A percentile compares a stretch with the other conserved stretches of the same genome.
Evolutionary conservation across 1,140 invertebrate species (phyloP).

Genomic region (Oscheius sp.): DNA sequence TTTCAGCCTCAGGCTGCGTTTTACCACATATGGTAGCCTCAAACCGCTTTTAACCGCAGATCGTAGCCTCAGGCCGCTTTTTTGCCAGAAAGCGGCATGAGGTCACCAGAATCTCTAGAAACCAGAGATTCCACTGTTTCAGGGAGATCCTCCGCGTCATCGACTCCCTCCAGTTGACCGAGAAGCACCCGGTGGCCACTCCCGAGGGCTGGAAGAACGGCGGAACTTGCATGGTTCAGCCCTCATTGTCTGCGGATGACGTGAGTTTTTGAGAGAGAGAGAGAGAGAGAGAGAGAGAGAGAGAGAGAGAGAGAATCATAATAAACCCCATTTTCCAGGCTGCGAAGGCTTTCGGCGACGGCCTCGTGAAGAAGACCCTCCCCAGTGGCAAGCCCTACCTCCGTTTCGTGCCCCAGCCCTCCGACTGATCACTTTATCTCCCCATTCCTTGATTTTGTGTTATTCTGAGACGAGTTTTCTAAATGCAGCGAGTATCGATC

Average conservation of each 20-base stretch:
- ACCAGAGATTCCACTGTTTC: conserved; percentile 49
- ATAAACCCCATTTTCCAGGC: background rate
- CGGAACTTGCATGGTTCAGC: conserved; percentile 9
- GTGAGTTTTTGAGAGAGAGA: background rate
- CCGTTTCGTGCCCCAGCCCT: background rate
- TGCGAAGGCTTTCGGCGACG: background rate
- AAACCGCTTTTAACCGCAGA: too few relatives aligned
- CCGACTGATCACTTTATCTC: too few relatives aligned
- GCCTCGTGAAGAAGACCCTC: background rate
- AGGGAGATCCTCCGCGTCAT: conserved; percentile 12
- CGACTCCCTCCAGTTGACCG: conserved; percentile 11
- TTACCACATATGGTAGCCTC: conserved; percentile 6
- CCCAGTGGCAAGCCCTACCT: conserved; percentile 10
- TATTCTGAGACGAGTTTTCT: too few relatives aligned
- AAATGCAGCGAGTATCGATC: too few relatives aligned
- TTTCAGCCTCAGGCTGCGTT: too few relatives aligned
- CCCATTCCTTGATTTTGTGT: too few relatives aligned
- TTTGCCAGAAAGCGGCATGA: too few relatives aligned
- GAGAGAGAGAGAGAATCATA: background rate
- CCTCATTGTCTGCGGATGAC: background rate
- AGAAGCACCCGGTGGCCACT: conserved; percentile 6
- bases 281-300: background rate
- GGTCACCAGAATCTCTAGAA: background rate
- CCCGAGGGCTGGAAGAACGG: background rate
- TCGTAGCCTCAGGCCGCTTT: too few relatives aligned